Percentiles rank a stretch among this genome's conserved stretches.
phyloP scores from a whole-genome alignment of 2,888 invertebrate species.

The Drosophila ustulata region DNA sequence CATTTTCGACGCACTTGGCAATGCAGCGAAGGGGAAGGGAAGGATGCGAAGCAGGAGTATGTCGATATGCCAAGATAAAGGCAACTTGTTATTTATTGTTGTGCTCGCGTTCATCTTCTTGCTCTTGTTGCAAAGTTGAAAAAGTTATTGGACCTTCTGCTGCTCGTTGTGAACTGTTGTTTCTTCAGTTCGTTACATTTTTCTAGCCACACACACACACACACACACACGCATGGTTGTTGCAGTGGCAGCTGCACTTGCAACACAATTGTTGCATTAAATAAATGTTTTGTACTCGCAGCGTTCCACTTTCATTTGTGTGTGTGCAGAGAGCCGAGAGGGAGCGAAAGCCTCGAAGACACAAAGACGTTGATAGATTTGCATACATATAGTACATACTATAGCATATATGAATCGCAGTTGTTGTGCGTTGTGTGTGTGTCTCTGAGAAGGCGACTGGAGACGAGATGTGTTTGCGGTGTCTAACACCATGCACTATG shows the following conservation, averaged over 20 bases:
- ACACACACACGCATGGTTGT: conserved; percentile 3
- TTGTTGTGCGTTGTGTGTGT: background rate
- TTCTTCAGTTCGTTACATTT: conserved; percentile 30
- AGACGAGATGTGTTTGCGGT: conserved; percentile 54
- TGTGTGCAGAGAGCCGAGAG: background rate
- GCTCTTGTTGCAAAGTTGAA: conserved; percentile 9
- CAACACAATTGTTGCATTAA: conserved; percentile 76
- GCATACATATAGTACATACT: conserved; percentile 49
- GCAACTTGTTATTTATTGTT: conserved; percentile 31
- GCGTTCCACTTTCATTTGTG: conserved; percentile 24
- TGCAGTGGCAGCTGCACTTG: conserved; percentile 43
- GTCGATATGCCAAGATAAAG: conserved; percentile 55
- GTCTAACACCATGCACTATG: conserved; percentile 38
- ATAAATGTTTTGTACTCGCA: conserved; percentile 66
- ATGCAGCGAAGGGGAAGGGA: conserved; percentile 34
- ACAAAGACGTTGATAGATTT: conserved; percentile 75
- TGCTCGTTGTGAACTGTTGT: conserved; percentile 28
- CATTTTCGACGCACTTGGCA: conserved; percentile 45
- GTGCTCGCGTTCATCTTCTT: background rate
- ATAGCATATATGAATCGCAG: too few species aligned
- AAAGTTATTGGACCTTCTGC: conserved; percentile 40
- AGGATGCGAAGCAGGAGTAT: conserved; percentile 11
- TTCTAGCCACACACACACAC: conserved; percentile 9
- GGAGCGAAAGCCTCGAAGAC: conserved; percentile 37
- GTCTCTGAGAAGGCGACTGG: conserved; percentile 36